These are phyloP conservation scores for Elysia chlorotica DNA, from an alignment of 1,140 invertebrate species.

Conservation along the genomic window DNA sequence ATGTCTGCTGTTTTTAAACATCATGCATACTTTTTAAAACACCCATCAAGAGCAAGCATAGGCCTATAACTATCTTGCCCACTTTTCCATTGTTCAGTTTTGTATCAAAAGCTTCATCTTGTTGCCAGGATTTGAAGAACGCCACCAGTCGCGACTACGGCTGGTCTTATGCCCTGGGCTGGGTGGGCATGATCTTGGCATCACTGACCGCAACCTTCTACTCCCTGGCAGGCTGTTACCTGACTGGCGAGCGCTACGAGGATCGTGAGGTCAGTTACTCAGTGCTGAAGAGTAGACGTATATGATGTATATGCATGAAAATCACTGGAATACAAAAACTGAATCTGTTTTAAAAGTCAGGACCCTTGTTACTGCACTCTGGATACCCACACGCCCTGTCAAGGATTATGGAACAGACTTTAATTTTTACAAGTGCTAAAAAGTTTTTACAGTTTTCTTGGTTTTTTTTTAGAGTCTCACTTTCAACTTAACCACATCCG, in stretches of 20 bases:
- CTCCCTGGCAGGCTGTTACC: conserved; percentile 50
- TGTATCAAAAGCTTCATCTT: not conserved
- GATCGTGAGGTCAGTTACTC: conserved; percentile 18
- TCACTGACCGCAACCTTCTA: conserved; percentile 52
- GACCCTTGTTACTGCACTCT: too few species aligned
- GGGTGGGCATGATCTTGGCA: conserved; percentile 51
- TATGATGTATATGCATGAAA: too few species aligned
- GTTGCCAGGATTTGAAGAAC: conserved; percentile 34
- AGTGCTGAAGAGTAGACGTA: too few species aligned
- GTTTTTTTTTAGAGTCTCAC: too few species aligned
- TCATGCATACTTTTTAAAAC: not conserved
- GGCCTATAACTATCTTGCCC: not conserved
- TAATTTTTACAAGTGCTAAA: too few species aligned
- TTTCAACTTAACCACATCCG: too few species aligned
- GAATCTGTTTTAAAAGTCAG: too few species aligned
- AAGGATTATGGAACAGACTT: too few species aligned
- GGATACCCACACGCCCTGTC: too few species aligned
- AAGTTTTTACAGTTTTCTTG: too few species aligned
- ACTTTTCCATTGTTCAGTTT: not conserved
- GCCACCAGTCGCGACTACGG: conserved; percentile 41
- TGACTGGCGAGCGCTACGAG: conserved; percentile 44
- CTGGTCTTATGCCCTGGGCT: conserved; percentile 55
- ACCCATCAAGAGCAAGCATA: not conserved
- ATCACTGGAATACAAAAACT: too few species aligned
- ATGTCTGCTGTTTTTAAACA: not conserved